These are phyloP conservation scores for Ommatoiulus sabulosus DNA, from an alignment of 2,888 invertebrate genomes.

Conservation along the genomic window DNA sequence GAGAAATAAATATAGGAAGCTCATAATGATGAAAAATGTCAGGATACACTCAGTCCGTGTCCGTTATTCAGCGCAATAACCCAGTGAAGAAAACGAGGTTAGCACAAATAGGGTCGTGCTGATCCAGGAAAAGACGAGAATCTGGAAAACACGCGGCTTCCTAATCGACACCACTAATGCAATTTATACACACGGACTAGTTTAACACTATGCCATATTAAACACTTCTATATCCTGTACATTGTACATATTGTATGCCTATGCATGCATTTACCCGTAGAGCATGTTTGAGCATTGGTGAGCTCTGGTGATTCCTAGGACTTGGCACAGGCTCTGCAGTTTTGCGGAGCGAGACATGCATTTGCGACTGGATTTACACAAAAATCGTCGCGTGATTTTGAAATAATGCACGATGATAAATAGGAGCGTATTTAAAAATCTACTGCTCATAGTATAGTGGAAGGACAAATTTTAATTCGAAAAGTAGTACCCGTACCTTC, in stretches of 20 bases:
- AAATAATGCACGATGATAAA: too few relatives aligned
- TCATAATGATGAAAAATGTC: constrained; percentile 41
- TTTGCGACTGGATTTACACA: too few relatives aligned
- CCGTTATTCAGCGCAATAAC: not conserved
- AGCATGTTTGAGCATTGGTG: not conserved
- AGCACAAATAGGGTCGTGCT: not conserved
- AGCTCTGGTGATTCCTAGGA: not conserved
- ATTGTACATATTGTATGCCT: not conserved
- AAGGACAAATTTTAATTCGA: too few relatives aligned
- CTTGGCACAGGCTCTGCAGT: too few relatives aligned
- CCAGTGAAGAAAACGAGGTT: constrained; percentile 19
- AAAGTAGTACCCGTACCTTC: too few relatives aligned
- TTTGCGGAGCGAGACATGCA: too few relatives aligned
- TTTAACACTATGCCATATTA: not conserved
- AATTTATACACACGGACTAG: constrained; percentile 13
- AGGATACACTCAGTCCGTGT: constrained; percentile 23
- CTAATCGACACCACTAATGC: constrained; percentile 6
- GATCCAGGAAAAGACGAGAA: not conserved
- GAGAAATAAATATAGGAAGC: constrained; percentile 26
- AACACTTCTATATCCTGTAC: not conserved
- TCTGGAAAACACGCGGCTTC: constrained; percentile 8
- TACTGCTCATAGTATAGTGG: too few relatives aligned
- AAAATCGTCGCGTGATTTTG: too few relatives aligned
- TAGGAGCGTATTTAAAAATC: too few relatives aligned
- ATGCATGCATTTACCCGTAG: not conserved